Evolutionary conservation across 2,797 vertebrate species (phyloP).

Genomic region (Acanthiza pusilla): DNA sequence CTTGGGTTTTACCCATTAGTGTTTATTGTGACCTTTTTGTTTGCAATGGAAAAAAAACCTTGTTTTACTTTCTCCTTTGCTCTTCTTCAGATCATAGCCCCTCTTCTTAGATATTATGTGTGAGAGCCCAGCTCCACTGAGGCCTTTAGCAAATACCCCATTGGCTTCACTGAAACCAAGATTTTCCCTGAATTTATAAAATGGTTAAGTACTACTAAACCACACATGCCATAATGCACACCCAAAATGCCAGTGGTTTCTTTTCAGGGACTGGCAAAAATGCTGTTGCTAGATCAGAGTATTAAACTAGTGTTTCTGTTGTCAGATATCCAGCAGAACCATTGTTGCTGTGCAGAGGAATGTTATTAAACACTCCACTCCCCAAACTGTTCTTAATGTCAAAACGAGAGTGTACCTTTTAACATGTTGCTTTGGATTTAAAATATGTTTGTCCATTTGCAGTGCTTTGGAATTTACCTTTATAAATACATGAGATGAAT

Average conservation of each 20-base stretch:
- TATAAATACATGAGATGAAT: not conserved
- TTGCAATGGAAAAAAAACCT: not conserved
- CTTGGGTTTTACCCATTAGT: not conserved
- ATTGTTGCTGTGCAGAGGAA: not conserved
- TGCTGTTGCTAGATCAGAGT: not conserved
- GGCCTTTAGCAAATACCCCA: not conserved
- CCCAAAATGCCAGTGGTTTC: slow-evolving; percentile 29
- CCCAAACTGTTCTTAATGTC: not conserved
- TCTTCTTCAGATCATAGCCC: not conserved
- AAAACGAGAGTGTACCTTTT: not conserved
- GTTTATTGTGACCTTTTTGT: not conserved
- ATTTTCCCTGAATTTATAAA: not conserved
- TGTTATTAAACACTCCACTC: not conserved
- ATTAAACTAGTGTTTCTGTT: slow-evolving; percentile 3
- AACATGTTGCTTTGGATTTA: not conserved
- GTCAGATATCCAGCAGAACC: not conserved
- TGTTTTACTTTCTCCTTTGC: not conserved
- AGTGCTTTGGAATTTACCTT: not conserved
- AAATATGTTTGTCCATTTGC: not conserved
- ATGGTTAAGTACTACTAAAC: not conserved
- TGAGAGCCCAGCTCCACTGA: not conserved
- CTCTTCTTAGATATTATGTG: not conserved
- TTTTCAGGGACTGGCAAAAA: not conserved
- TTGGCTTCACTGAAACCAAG: not conserved
- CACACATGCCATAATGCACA: not conserved